phyloP scores from a whole-genome alignment of 2,797 vertebrate genomes.

The Macroramphosus scolopax region DNA sequence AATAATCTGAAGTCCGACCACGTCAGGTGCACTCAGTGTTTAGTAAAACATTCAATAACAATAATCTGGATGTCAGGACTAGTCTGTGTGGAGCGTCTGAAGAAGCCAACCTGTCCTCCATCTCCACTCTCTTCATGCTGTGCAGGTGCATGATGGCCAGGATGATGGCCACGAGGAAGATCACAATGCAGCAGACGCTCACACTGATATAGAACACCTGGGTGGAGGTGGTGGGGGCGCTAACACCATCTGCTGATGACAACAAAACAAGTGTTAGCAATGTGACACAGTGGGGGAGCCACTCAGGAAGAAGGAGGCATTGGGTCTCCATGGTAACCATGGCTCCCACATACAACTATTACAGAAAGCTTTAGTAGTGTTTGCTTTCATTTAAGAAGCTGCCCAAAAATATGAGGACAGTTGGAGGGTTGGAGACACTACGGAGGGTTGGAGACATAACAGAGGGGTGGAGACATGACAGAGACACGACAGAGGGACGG shows the following conservation, averaged over 20 bases:
- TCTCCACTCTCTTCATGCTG: slow-evolving; percentile 97
- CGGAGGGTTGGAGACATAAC: slow-evolving; percentile 11
- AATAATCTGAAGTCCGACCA: neutral
- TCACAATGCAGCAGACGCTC: slow-evolving; percentile 96
- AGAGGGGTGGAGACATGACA: too few relatives aligned
- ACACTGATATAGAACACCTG: slow-evolving; percentile 99
- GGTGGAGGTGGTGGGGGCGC: slow-evolving; percentile 92
- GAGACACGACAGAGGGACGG: too few relatives aligned
- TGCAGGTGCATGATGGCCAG: slow-evolving; percentile 96
- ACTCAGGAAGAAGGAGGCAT: neutral
- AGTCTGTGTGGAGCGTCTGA: too few relatives aligned
- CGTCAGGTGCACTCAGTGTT: too few relatives aligned
- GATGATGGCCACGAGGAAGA: slow-evolving; percentile 98
- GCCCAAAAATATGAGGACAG: slow-evolving; percentile 9
- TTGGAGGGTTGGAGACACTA: too few relatives aligned
- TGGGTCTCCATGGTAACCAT: neutral
- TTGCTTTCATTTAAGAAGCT: neutral
- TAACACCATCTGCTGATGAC: slow-evolving; percentile 83
- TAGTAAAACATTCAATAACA: too few relatives aligned
- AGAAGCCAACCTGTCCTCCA: slow-evolving; percentile 91
- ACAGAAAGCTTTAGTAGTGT: too few relatives aligned
- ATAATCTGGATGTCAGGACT: too few relatives aligned
- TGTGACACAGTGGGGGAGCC: neutral
- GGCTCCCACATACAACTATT: too few relatives aligned
- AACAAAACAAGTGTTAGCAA: slow-evolving; percentile 10